Percentiles rank a stretch among this genome's conserved stretches.
These are phyloP conservation scores for Colistium nudipinnis DNA, from an alignment of 2,113 vertebrate species.

Conservation along the genomic window DNA sequence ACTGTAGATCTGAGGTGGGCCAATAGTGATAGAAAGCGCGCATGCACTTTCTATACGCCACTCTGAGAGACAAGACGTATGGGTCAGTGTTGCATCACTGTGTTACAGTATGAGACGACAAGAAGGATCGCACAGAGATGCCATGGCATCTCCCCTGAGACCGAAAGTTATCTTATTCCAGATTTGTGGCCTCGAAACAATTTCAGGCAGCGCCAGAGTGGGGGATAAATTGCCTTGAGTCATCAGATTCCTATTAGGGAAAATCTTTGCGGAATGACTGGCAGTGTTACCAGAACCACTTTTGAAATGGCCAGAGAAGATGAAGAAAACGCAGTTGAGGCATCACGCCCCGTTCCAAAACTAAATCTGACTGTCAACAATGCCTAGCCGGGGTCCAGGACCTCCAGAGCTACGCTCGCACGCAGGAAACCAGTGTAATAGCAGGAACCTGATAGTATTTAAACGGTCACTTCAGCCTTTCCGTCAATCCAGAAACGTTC, in stretches of 20 bases:
- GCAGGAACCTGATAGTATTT: slow-evolving; percentile 62
- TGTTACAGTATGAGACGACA: slow-evolving; percentile 19
- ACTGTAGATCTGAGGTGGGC: no score
- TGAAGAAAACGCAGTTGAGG: slow-evolving; percentile 61
- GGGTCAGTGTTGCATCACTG: slow-evolving; percentile 34
- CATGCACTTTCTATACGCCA: background rate
- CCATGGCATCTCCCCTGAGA: slow-evolving; percentile 32
- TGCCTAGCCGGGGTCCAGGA: slow-evolving; percentile 49
- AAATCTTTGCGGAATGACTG: slow-evolving; percentile 71
- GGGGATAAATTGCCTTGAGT: slow-evolving; percentile 61
- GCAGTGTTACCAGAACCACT: slow-evolving; percentile 65
- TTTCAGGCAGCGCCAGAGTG: slow-evolving; percentile 52
- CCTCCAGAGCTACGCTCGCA: slow-evolving; percentile 39
- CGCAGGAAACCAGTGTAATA: slow-evolving; percentile 36
- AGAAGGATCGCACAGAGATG: slow-evolving; percentile 31
- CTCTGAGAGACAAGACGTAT: background rate
- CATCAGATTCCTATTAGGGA: slow-evolving; percentile 67
- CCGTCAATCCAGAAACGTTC: slow-evolving; percentile 47
- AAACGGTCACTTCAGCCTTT: slow-evolving; percentile 37
- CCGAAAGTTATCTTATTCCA: slow-evolving; percentile 47
- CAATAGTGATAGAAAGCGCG: no score
- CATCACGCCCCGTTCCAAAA: slow-evolving; percentile 59
- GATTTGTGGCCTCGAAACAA: slow-evolving; percentile 49
- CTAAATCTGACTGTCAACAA: slow-evolving; percentile 69
- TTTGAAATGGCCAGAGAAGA: slow-evolving; percentile 61